Base-by-base conservation (phyloP, 2,888 invertebrate species). In the Theretra japonica region DNA sequence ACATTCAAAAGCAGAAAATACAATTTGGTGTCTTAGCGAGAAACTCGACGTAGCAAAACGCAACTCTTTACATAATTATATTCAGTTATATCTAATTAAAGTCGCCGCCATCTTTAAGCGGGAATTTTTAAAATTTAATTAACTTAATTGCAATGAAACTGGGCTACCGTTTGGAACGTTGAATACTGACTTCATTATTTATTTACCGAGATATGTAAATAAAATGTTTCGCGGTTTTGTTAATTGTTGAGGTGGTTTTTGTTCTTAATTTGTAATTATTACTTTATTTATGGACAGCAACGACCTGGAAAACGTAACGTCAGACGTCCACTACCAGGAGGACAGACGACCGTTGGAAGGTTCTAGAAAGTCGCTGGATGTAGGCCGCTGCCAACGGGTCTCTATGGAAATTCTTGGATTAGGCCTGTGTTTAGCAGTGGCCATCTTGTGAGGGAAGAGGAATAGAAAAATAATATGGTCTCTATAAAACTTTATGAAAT, bases 51-150 rank as follows among this genome's bases (percentile, higher is more conserved):
- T 58, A 53, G 58, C 59, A 57, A 58, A 56, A 70, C 68, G 56
- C 50, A 33, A n/a, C 68, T 25, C 65, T 70, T 65, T 28, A 41
- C 23, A 68, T 28, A 69, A 76, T 75, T 76, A 75, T 70, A 75
- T 76, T 78, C 76, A 73, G 74, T 73, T 79, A 79, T 78, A 82
- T 83, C 80, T 84, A 83, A 86, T 86, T 87, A 86, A 81, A 84
- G 74, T 74, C 69, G 69, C 41, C 70, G 70, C 30, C 53, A 56
- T 65, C 70, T 71, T 65, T 41, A 65, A 70, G 75, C 72, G 72
- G 77, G 75, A 75, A 79, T 79, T 82, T 84, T 74, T 78, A 82
- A 80, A 82, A 82, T 82, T 81, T 82, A 79, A 83, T 83, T 81
- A 82, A 77, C 76, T 77, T 75, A 77, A 82, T 81, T 79, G 79